Percentiles rank a stretch among this genome's conserved stretches.
Evolutionary conservation across 1,140 invertebrate species (phyloP).

Genomic region (Drosophila bifasciata): DNA sequence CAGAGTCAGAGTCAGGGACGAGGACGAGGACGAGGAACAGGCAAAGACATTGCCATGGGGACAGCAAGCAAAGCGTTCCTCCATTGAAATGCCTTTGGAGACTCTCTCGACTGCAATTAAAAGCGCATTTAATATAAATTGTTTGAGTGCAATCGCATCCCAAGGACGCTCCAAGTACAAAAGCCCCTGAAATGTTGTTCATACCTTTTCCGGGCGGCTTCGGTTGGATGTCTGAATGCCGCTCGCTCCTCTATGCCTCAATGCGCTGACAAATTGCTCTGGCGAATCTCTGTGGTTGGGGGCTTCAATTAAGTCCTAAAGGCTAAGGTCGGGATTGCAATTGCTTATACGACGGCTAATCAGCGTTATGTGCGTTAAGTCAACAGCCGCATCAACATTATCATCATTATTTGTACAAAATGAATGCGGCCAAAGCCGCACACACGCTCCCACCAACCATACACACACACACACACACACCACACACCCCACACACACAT

Average conservation of each 20-base stretch:
- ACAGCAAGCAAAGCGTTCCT: not conserved
- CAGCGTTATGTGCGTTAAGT: constrained; percentile 70
- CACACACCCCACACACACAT: too few relatives aligned
- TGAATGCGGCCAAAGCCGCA: constrained; percentile 44
- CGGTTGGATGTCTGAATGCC: constrained; percentile 12
- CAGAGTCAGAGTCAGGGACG: constrained; percentile 10
- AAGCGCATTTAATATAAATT: constrained; percentile 69
- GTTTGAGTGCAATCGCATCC: constrained; percentile 54
- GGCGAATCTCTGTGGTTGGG: not conserved
- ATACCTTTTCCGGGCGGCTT: constrained; percentile 4
- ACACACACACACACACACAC: constrained; percentile 49
- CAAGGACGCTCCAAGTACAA: constrained; percentile 43
- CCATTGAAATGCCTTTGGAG: constrained; percentile 52
- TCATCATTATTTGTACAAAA: constrained; percentile 74
- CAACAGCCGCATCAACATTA: constrained; percentile 65
- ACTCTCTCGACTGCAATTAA: constrained; percentile 57
- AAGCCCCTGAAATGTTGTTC: constrained; percentile 19
- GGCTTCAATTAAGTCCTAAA: constrained; percentile 21
- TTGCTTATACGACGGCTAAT: constrained; percentile 42
- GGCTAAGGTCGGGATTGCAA: constrained; percentile 6
- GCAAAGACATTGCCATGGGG: too few relatives aligned
- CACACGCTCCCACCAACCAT: constrained; percentile 10
- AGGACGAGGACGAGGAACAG: too few relatives aligned
- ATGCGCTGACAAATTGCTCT: constrained; percentile 24
- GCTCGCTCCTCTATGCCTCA: too few relatives aligned